Percentiles rank a stretch among this genome's conserved stretches.
These are phyloP conservation scores for Pogoniulus pusillus DNA, from an alignment of 2,797 vertebrate species.

Conservation along the genomic window DNA sequence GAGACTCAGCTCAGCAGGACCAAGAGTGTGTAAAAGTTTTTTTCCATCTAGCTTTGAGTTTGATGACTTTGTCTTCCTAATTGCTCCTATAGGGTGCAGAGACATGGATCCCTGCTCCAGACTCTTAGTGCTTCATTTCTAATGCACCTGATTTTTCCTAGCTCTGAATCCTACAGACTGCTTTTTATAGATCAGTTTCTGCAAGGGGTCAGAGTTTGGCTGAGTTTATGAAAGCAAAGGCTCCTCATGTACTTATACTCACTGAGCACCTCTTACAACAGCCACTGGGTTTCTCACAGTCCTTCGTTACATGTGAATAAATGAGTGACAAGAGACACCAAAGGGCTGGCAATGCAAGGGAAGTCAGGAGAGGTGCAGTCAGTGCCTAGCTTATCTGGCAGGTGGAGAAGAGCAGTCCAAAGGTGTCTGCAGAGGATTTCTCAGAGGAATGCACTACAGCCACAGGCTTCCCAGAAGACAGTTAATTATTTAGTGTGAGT, in stretches of 20 bases:
- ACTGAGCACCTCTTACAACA: neutral
- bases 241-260: accelerated
- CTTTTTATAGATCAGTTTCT: accelerated
- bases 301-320: neutral
- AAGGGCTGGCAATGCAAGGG: neutral
- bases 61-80: neutral
- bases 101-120: neutral
- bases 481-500: neutral
- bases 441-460: neutral
- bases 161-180: neutral
- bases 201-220: neutral
- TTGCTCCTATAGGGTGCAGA: neutral
- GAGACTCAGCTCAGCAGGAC: neutral
- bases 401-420: neutral
- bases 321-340: neutral
- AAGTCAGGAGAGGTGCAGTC: neutral
- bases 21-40: neutral
- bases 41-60: neutral
- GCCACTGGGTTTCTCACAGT: neutral
- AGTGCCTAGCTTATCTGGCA: neutral
- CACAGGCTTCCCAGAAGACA: neutral
- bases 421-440: neutral
- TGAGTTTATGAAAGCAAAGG: neutral
- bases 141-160: neutral
- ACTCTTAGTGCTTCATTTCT: neutral